phyloP scores from a whole-genome alignment of 92 coral and sea anemone genomes.

The Metridium senile region DNA sequence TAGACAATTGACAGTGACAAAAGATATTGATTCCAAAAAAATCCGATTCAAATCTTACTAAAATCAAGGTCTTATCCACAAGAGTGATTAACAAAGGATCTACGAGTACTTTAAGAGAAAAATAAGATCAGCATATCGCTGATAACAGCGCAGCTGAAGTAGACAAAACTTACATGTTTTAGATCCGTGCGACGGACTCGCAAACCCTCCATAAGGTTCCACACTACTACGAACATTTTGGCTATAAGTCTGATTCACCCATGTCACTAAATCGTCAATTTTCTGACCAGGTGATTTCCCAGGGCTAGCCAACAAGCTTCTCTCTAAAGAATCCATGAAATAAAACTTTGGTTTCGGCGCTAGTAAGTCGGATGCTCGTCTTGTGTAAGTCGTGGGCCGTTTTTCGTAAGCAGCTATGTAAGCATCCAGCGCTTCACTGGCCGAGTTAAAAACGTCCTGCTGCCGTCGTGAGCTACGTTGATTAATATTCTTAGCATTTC shows the following conservation, averaged over 20 bases:
- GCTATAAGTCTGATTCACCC: conserved; percentile 90
- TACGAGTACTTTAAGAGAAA: neutral
- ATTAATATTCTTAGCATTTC: conserved; percentile 40
- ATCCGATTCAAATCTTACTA: neutral
- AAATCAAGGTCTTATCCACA: neutral
- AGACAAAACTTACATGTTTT: neutral
- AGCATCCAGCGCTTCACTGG: conserved; percentile 86
- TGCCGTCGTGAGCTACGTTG: conserved; percentile 34
- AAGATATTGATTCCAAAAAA: neutral
- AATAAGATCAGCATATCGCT: neutral
- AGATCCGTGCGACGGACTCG: conserved; percentile 25
- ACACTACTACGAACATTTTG: conserved; percentile 78
- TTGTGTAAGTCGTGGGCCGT: conserved; percentile 55
- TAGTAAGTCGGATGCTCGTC: conserved; percentile 76
- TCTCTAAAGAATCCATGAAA: conserved; percentile 86
- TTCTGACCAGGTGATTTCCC: conserved; percentile 73
- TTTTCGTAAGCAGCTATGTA: conserved; percentile 88
- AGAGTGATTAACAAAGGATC: neutral
- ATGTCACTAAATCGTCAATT: conserved; percentile 82
- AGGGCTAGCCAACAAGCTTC: conserved; percentile 59
- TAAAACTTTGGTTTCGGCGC: conserved; percentile 89
- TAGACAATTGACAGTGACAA: no score
- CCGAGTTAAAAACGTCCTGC: conserved; percentile 66
- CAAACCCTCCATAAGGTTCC: conserved; percentile 71
- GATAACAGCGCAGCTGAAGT: no score